Evolutionary conservation across 2,113 vertebrate genomes (phyloP).

Genomic region (Toxostoma redivivum): DNA sequence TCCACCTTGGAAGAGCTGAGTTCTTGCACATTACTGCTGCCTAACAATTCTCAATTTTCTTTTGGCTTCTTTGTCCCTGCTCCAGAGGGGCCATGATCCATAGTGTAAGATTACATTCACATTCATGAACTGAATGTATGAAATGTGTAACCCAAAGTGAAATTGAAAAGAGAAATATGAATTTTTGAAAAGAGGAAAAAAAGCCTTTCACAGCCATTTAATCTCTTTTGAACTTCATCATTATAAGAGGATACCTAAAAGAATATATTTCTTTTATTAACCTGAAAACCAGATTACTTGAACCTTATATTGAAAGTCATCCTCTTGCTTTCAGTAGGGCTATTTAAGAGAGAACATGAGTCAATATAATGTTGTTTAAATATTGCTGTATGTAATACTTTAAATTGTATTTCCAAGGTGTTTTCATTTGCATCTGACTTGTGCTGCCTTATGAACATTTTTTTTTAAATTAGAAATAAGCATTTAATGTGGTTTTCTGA

Average conservation of each 20-base stretch:
- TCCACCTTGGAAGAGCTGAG: neutral
- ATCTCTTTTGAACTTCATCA: neutral
- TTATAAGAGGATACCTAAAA: neutral
- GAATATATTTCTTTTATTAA: constrained; percentile 9
- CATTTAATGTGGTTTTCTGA: neutral
- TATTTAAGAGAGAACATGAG: neutral
- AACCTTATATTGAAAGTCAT: neutral
- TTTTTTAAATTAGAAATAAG: neutral
- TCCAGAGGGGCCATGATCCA: neutral
- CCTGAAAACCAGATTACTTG: neutral
- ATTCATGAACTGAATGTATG: neutral
- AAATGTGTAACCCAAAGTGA: neutral
- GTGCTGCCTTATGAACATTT: neutral
- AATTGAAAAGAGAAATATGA: neutral
- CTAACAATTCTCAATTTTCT: neutral
- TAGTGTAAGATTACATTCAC: neutral
- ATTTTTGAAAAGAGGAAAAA: neutral
- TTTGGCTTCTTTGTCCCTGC: neutral
- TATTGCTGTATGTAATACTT: neutral
- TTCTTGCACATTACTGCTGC: neutral
- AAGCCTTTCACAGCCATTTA: neutral
- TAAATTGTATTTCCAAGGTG: neutral
- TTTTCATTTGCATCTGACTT: neutral
- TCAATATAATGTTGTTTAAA: neutral
- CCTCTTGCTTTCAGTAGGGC: neutral